A percentile compares a stretch with the other conserved stretches of the same genome.
phyloP scores from a whole-genome alignment of 1,140 invertebrate genomes.

The Leptinotarsa undecemlineata region DNA sequence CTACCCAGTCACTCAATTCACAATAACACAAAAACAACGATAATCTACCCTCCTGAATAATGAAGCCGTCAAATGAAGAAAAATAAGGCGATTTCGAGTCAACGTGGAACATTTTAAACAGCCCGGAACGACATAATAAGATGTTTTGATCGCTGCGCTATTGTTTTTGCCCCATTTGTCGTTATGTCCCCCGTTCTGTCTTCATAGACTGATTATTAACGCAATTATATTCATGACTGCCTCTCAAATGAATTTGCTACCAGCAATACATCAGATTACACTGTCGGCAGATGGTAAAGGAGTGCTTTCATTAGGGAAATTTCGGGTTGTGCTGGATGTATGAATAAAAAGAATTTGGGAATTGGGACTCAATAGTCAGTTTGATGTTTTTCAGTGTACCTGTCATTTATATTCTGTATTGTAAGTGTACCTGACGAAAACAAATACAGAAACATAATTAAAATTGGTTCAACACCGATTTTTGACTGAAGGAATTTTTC shows the following conservation, averaged over 20 bases:
- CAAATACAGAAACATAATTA: no score
- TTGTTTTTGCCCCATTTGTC: conserved; percentile 47
- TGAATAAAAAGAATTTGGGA: no score
- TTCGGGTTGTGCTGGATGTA: background rate
- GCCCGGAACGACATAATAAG: conserved; percentile 29
- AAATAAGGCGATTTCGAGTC: background rate
- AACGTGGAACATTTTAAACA: conserved; percentile 6
- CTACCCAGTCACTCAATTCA: no score
- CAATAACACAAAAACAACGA: background rate
- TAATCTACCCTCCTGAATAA: background rate
- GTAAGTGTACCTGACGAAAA: no score
- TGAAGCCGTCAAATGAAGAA: background rate
- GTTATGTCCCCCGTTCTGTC: conserved; percentile 30
- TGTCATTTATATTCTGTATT: no score
- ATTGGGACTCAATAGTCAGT: no score
- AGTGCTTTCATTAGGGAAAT: background rate
- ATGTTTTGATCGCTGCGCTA: conserved; percentile 39
- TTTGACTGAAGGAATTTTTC: no score
- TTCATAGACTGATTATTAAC: conserved; percentile 46
- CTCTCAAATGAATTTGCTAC: conserved; percentile 35
- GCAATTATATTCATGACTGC: conserved; percentile 48
- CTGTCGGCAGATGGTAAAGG: conserved; percentile 5
- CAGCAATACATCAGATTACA: conserved; percentile 35
- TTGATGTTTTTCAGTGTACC: no score
- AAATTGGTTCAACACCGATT: no score